Percentiles rank a stretch among this genome's conserved stretches.
phyloP scores from a whole-genome alignment of 2,113 vertebrate genomes.

The Chinchilla lanigera region DNA sequence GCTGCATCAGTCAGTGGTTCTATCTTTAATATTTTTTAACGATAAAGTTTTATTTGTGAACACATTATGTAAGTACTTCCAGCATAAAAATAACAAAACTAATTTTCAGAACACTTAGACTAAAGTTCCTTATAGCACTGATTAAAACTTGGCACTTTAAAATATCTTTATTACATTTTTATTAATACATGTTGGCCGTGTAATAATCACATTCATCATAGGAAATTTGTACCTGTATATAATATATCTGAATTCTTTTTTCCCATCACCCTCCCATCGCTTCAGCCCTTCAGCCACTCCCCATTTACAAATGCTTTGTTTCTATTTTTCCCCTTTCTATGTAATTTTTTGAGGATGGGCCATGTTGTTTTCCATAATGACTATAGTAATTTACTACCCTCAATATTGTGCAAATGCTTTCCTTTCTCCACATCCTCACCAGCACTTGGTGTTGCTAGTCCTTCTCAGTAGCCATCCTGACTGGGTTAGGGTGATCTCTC shows the following conservation, averaged over 20 bases:
- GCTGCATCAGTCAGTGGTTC: not conserved
- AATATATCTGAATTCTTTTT: not conserved
- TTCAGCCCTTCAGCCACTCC: not conserved
- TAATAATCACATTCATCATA: not conserved
- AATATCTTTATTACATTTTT: not conserved
- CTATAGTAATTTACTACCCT: not conserved
- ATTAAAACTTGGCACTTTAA: not conserved
- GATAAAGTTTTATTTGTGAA: not conserved
- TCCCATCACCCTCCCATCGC: not conserved
- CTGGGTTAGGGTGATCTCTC: not conserved
- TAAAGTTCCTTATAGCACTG: not conserved
- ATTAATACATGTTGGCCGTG: not conserved
- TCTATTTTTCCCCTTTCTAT: not conserved
- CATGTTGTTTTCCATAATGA: not conserved
- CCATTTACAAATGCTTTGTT: not conserved
- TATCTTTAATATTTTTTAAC: not conserved
- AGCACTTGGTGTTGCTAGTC: not conserved
- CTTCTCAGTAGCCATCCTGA: not conserved
- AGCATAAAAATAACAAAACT: not conserved
- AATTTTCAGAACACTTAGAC: not conserved
- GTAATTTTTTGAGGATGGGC: not conserved
- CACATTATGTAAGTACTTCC: not conserved
- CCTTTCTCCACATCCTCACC: not conserved
- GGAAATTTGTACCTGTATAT: not conserved
- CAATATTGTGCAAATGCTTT: fast-evolving